Percentiles rank a stretch among this genome's conserved stretches.
phyloP scores from a whole-genome alignment of 2,113 vertebrate species.

The Malurus melanocephalus region DNA sequence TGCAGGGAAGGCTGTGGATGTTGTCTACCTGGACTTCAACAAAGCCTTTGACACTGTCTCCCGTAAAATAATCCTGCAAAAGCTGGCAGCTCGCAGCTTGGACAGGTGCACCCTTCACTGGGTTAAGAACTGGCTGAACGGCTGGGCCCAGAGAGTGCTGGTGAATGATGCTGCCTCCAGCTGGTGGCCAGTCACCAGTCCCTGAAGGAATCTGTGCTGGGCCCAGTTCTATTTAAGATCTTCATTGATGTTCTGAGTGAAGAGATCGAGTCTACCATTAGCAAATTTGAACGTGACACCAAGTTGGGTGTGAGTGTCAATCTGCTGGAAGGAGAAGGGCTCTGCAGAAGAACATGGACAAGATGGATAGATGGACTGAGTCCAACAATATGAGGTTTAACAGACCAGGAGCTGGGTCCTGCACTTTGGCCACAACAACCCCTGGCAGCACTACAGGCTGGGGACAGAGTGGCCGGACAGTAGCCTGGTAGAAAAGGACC shows the following conservation, averaged over 20 bases:
- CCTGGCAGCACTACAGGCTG: neutral
- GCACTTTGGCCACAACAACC: neutral
- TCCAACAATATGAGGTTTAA: rapidly evolving
- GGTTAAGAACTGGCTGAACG: too few species aligned
- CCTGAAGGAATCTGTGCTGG: too few species aligned
- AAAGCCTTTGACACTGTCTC: neutral
- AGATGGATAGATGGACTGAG: neutral
- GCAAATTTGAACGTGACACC: neutral
- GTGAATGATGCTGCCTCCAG: neutral
- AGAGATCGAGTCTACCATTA: rapidly evolving
- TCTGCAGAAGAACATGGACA: neutral
- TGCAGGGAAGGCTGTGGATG: neutral
- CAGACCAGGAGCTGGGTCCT: neutral
- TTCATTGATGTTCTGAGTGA: neutral
- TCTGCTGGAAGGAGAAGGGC: neutral
- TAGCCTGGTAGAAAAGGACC: neutral
- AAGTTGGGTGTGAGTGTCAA: rapidly evolving
- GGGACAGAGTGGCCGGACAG: neutral
- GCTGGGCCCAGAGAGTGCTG: rapidly evolving
- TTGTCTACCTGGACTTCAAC: neutral
- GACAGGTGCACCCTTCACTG: too few species aligned
- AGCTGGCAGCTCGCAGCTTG: too few species aligned
- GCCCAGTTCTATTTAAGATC: neutral
- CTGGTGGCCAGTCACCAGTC: neutral
- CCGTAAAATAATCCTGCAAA: too few species aligned